Evolutionary conservation across 2,113 vertebrate genomes (phyloP).

Genomic region (Oreotrochilus melanogaster): DNA sequence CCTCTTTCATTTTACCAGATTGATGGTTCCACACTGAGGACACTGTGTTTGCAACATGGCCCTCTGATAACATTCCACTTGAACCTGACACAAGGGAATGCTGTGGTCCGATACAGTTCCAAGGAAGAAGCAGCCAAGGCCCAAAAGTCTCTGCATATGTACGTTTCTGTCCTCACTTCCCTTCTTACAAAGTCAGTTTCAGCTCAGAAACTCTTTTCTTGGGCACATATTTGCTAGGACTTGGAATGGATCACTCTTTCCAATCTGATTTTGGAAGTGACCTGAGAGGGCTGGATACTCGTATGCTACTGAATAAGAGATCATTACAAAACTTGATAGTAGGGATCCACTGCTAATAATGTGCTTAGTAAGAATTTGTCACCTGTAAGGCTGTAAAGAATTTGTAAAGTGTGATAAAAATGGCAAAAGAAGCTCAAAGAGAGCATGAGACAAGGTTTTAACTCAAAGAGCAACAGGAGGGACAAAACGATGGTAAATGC

Average conservation of each 20-base stretch:
- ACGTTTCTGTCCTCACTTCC: conserved; percentile 28
- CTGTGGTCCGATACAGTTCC: conserved; percentile 98
- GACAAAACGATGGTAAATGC: background rate
- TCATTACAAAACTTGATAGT: background rate
- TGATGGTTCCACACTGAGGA: conserved; percentile 97
- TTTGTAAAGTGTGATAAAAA: background rate
- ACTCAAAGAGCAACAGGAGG: background rate
- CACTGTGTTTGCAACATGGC: conserved; percentile 97
- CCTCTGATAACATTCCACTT: conserved; percentile 99
- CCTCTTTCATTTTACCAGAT: conserved; percentile 79
- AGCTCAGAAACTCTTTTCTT: background rate
- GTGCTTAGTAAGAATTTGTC: background rate
- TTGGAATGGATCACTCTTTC: background rate
- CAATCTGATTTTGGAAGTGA: background rate
- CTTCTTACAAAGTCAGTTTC: background rate
- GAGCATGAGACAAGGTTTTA: background rate
- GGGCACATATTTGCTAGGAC: background rate
- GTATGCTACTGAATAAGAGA: background rate
- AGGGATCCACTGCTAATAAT: background rate
- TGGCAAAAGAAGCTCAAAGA: background rate
- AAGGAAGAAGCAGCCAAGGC: conserved; percentile 98
- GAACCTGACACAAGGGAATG: conserved; percentile 98
- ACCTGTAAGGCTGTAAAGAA: background rate
- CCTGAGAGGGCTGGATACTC: background rate
- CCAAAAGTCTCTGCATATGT: conserved; percentile 99